These are phyloP conservation scores for Pseudorasbora parva DNA, from an alignment of 2,113 vertebrate species.

Conservation along the genomic window DNA sequence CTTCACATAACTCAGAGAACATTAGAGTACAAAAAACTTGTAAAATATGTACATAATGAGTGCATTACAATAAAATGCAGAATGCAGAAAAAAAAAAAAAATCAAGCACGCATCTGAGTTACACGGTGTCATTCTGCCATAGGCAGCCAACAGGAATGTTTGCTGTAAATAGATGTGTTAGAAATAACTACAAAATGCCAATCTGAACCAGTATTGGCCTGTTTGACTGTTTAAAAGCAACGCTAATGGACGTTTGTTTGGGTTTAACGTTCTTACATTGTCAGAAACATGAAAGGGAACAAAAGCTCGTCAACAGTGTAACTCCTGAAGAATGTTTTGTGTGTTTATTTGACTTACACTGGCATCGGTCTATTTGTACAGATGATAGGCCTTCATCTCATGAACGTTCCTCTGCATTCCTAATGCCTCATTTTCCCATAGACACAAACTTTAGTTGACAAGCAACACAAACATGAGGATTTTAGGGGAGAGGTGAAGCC, in stretches of 20 bases:
- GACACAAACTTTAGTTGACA: conserved; percentile 32
- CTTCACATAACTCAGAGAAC: neutral
- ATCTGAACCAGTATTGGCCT: conserved; percentile 19
- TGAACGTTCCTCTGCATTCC: conserved; percentile 41
- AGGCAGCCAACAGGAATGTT: neutral
- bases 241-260: conserved; percentile 9
- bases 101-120: neutral
- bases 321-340: conserved; percentile 27
- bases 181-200: conserved; percentile 6
- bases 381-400: conserved; percentile 36
- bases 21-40: neutral
- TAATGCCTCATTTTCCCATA: conserved; percentile 42
- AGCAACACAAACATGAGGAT: conserved; percentile 44
- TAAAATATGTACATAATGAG: neutral
- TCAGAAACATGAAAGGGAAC: conserved; percentile 29
- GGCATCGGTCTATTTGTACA: conserved; percentile 38
- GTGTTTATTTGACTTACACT: conserved; percentile 42
- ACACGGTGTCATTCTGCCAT: neutral
- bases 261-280: neutral
- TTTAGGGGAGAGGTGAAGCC: conserved; percentile 47
- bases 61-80: conserved; percentile 3
- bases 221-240: conserved; percentile 30
- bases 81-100: neutral
- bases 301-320: conserved; percentile 29
- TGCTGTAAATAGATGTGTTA: conserved; percentile 19